Evolutionary conservation across 2,797 vertebrate species (phyloP), one percentile per base, ranked within the genome.

Genomic region (Thamnophis elegans): DNA sequence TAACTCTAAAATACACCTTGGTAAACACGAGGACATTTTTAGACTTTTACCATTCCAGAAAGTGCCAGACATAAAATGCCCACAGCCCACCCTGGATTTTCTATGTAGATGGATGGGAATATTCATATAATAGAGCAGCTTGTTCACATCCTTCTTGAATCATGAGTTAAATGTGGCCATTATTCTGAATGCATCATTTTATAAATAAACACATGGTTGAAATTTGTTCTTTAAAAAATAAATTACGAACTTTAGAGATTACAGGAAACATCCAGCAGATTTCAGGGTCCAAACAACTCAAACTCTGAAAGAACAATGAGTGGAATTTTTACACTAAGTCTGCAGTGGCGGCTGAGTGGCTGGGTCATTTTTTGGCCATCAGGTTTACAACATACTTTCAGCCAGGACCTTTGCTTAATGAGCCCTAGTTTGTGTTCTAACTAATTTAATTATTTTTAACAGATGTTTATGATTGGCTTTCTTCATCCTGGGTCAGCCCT

Each of bases 151-250:
- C 6, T 53, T 53, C 25, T 10, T 47, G 20, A 78, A 25, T 14
- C 42, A 91, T 55, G 10, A 42, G 32, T 55, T n/a, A 62, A 62
- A 53, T 32, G 47, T 13, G 68, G 36, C 18, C 32, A 62, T 16
- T 88, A 53, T 78, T 87, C 47, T 53, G 89, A 93, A 91, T 26
- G 90, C 42, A 82, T 28, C 28, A 59, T 86, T 14, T 28, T 86
- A 51, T 56, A 91, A 88, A 88, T 93, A 54, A 54, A 86, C 26
- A 68, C 36, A 86, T 68, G 26, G 18, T 58, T 86, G 12, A 26
- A 54, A 18, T 14, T 60, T 73, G 42, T 94, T 93, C 90, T 93
- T 92, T 93, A 26, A 94, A 91, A 47, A 91, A 85, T 47, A 73
- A 78, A n/a, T 90, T 88, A 88, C 22, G 59, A 59, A 73, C 42